These are phyloP conservation scores for Cinclus cinclus DNA, from an alignment of 2,113 vertebrate genomes.

Conservation along the genomic window DNA sequence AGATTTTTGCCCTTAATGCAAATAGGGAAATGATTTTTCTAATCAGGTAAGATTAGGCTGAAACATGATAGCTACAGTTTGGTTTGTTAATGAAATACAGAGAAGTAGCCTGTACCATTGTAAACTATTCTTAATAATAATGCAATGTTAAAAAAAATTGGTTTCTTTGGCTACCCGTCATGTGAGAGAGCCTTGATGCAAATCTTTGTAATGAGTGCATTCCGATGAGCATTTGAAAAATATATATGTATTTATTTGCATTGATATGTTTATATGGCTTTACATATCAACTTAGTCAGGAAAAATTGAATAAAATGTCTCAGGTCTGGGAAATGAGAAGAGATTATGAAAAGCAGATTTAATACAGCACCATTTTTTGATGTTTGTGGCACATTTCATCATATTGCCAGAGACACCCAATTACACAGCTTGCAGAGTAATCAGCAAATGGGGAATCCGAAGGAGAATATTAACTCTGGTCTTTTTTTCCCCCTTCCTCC, in stretches of 20 bases:
- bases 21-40: slow-evolving; percentile 40
- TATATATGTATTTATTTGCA: slow-evolving; percentile 66
- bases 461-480: slow-evolving; percentile 58
- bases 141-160: neutral
- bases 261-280: slow-evolving; percentile 70
- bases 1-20: slow-evolving; percentile 53
- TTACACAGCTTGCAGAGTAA: slow-evolving; percentile 68
- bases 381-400: slow-evolving; percentile 73
- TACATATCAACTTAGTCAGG: slow-evolving; percentile 71
- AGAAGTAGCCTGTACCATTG: neutral
- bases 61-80: neutral
- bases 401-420: slow-evolving; percentile 62
- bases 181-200: slow-evolving; percentile 20
- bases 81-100: neutral
- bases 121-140: slow-evolving; percentile 41
- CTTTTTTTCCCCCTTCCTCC: slow-evolving; percentile 1
- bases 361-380: slow-evolving; percentile 63
- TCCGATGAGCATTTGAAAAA: slow-evolving; percentile 29
- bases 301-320: slow-evolving; percentile 73
- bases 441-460: slow-evolving; percentile 60
- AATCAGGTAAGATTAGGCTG: slow-evolving; percentile 38
- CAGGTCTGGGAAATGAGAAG: slow-evolving; percentile 69
- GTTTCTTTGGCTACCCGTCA: neutral
- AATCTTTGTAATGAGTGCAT: slow-evolving; percentile 51
- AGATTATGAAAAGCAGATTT: slow-evolving; percentile 75